Conservation (phyloP, 1,140 invertebrate species). For the Elymnias hypermnestra region DNA sequence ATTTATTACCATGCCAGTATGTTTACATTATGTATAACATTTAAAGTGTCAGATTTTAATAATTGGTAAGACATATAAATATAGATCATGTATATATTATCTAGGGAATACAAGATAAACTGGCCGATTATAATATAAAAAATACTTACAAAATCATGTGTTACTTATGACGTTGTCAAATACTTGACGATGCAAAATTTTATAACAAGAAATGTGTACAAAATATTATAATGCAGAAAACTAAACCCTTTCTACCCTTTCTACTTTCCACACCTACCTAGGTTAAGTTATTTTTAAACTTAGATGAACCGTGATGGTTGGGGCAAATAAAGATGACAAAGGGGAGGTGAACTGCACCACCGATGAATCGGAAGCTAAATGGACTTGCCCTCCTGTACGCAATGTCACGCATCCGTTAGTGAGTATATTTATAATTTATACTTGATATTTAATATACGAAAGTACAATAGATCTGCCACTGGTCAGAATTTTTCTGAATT, state of each 20-base stretch:
- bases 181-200: not conserved
- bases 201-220: not conserved
- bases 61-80: no score
- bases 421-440: slow-evolving; percentile 14
- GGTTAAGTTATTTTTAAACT: not conserved
- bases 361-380: slow-evolving; percentile 26
- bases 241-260: slow-evolving; percentile 8
- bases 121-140: no score
- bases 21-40: no score
- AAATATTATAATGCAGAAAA: slow-evolving; percentile 6
- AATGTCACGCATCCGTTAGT: slow-evolving; percentile 64
- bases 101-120: no score
- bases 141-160: no score
- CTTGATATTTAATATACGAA: no score
- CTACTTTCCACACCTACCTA: not conserved
- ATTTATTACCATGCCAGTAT: no score
- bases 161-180: not conserved
- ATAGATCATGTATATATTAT: no score
- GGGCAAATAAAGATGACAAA: slow-evolving; percentile 32
- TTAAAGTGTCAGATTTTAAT: no score
- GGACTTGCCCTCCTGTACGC: slow-evolving; percentile 38
- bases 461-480: no score
- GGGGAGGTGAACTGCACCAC: slow-evolving; percentile 37
- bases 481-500: no score
- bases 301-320: slow-evolving; percentile 42